Conservation (phyloP, 2,113 vertebrate genomes). For the Anhinga anhinga region DNA sequence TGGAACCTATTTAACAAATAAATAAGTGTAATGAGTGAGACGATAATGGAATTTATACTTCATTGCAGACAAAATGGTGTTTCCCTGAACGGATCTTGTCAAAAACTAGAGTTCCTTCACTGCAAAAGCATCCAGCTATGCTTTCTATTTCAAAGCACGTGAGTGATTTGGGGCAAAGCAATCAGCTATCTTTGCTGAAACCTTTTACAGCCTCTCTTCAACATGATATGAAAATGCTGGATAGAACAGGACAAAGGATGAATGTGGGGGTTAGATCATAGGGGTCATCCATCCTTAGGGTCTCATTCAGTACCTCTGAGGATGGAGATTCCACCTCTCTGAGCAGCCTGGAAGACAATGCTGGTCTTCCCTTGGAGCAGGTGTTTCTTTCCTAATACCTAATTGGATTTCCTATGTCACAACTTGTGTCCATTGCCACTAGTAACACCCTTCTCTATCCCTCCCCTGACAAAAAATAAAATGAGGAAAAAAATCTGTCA, state of each 20-base stretch:
- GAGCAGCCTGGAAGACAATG: not conserved
- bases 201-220: not conserved
- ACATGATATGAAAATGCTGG: not conserved
- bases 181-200: not conserved
- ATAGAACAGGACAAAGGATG: not conserved
- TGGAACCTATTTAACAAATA: constrained; percentile 74
- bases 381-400: not conserved
- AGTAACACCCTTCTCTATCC: not conserved
- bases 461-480: not conserved
- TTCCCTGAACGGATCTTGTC: not conserved
- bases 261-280: not conserved
- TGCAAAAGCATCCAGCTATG: not conserved
- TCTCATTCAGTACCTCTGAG: not conserved
- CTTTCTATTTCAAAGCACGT: not conserved
- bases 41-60: not conserved
- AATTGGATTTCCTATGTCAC: not conserved
- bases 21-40: not conserved
- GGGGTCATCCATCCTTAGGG: not conserved
- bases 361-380: not conserved
- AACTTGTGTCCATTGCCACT: not conserved
- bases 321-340: not conserved
- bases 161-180: not conserved
- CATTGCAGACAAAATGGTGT: not conserved
- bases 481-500: not conserved
- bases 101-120: not conserved